A percentile compares a stretch with the other conserved stretches of the same genome.
Evolutionary conservation across 2,797 vertebrate genomes (phyloP).

Genomic region (Sphenopsis melanotis): DNA sequence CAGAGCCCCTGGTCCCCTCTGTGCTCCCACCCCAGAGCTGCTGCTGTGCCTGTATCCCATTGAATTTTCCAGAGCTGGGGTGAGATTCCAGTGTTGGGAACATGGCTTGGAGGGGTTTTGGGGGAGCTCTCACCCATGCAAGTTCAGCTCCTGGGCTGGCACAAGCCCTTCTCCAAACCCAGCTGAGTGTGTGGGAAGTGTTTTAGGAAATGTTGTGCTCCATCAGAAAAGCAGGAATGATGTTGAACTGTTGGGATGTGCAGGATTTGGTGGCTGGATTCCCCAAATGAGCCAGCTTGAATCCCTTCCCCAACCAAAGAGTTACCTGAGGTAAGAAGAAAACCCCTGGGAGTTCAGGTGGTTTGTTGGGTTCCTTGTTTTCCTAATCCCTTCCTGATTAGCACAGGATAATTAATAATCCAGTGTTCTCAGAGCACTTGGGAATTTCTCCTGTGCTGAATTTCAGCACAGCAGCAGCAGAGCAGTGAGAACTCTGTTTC

Average conservation of each 20-base stretch:
- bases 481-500: background rate
- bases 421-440: background rate
- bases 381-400: background rate
- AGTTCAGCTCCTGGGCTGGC: background rate
- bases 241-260: background rate
- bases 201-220: background rate
- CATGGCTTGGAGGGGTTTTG: accelerated
- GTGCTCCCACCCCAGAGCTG: accelerated
- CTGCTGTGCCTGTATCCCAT: background rate
- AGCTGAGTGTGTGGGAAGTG: background rate
- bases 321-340: background rate
- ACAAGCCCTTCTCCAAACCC: background rate
- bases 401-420: background rate
- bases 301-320: background rate
- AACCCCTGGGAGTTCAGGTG: background rate
- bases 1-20: background rate
- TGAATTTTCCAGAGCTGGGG: background rate
- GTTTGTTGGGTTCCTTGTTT: background rate
- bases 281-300: background rate
- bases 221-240: background rate
- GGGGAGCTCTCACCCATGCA: accelerated
- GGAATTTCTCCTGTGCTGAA: background rate
- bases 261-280: background rate
- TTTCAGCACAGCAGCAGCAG: background rate
- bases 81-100: background rate